Evolutionary conservation across 2,797 vertebrate species (phyloP).

Genomic region (Diglossa cyanea): DNA sequence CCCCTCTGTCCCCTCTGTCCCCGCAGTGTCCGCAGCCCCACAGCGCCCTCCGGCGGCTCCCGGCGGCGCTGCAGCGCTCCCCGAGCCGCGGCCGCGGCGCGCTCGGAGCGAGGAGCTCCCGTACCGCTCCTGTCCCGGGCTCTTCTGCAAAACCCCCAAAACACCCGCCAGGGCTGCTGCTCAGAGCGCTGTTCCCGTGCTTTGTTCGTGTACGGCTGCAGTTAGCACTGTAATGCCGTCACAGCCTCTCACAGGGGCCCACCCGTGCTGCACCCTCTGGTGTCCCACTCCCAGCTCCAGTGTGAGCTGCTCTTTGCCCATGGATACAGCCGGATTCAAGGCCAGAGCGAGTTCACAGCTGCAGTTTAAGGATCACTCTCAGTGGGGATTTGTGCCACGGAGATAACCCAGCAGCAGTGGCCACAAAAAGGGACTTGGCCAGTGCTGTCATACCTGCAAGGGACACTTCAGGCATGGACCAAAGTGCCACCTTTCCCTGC

Average conservation of each 20-base stretch:
- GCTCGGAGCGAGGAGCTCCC: no score
- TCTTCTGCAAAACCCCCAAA: background rate
- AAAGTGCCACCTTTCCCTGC: no score
- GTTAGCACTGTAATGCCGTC: background rate
- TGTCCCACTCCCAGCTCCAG: accelerated
- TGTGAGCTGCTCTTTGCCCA: background rate
- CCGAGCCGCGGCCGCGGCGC: no score
- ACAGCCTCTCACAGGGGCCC: background rate
- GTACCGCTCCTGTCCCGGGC: no score
- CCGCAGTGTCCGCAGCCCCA: no score
- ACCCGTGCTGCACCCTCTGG: accelerated
- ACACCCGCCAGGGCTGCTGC: background rate
- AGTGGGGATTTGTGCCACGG: background rate
- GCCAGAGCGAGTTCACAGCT: background rate
- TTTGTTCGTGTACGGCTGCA: background rate
- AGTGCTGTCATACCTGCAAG: background rate
- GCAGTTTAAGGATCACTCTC: background rate
- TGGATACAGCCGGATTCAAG: accelerated
- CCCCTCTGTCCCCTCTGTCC: background rate
- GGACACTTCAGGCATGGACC: accelerated
- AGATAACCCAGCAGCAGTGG: background rate
- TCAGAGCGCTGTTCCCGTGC: accelerated
- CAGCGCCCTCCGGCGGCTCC: background rate
- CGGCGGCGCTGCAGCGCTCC: background rate
- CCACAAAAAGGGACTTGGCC: background rate